Evolutionary conservation across 2,113 vertebrate species (phyloP).

Genomic region (Rhodinocichla rosea): DNA sequence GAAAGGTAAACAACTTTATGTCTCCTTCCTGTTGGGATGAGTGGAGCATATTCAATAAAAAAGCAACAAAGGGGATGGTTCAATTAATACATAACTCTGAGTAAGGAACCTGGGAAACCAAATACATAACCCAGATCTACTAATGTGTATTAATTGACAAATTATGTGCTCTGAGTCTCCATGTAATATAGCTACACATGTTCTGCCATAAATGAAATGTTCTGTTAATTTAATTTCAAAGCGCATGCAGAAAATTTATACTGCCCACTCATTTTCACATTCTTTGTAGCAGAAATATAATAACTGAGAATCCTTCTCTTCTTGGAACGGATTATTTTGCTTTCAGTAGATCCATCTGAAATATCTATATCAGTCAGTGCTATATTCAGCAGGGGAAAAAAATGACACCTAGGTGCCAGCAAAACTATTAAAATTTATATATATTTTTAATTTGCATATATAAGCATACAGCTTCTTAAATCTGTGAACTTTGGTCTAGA

Average conservation of each 20-base stretch:
- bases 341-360: neutral
- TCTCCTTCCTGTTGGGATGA: neutral
- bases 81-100: neutral
- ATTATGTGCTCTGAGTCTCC: neutral
- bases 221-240: neutral
- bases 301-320: neutral
- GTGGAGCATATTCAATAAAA: neutral
- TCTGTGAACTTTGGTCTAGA: neutral
- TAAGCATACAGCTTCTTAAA: neutral
- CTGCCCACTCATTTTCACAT: neutral
- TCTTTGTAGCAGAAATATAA: neutral
- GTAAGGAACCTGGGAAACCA: neutral
- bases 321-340: neutral
- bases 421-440: neutral
- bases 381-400: neutral
- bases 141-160: neutral
- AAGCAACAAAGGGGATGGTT: neutral
- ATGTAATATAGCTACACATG: neutral
- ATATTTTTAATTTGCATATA: neutral
- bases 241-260: neutral
- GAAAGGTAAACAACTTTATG: neutral
- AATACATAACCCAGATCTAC: neutral
- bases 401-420: neutral
- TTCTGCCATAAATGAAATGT: neutral
- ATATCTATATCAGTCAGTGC: neutral